Evolutionary conservation across 2,113 vertebrate genomes (phyloP).

Genomic region (Toxotes chatareus): DNA sequence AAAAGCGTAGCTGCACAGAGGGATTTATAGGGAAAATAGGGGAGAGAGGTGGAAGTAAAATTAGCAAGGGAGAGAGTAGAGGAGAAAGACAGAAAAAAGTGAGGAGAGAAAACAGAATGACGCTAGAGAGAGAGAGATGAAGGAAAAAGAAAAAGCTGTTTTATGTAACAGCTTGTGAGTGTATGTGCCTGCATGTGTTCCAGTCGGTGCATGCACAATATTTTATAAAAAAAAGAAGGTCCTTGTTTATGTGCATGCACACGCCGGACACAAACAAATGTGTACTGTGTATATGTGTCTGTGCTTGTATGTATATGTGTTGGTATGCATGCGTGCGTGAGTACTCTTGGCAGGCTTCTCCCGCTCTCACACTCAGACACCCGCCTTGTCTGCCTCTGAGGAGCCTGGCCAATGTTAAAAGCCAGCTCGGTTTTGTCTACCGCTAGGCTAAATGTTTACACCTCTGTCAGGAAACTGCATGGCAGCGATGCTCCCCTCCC

Average conservation of each 20-base stretch:
- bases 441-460: slow-evolving; percentile 69
- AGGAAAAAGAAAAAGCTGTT: slow-evolving; percentile 5
- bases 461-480: slow-evolving; percentile 50
- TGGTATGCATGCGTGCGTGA: not conserved
- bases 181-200: slow-evolving; percentile 12
- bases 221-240: not conserved
- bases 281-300: not conserved
- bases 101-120: slow-evolving; percentile 11
- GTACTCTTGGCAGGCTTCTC: slow-evolving; percentile 53
- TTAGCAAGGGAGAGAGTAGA: slow-evolving; percentile 26
- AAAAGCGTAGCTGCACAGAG: slow-evolving; percentile 41
- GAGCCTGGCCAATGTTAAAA: slow-evolving; percentile 54
- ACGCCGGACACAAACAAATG: not conserved
- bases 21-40: slow-evolving; percentile 37
- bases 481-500: slow-evolving; percentile 46
- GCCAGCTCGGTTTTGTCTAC: slow-evolving; percentile 52
- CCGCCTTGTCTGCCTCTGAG: slow-evolving; percentile 52
- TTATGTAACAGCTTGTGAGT: slow-evolving; percentile 50
- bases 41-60: slow-evolving; percentile 45
- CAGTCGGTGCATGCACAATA: slow-evolving; percentile 1
- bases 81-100: not conserved
- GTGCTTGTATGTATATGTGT: not conserved
- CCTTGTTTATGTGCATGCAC: not conserved
- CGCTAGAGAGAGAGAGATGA: slow-evolving; percentile 14
- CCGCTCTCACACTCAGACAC: slow-evolving; percentile 43